Evolutionary conservation across 1,140 invertebrate species (phyloP), one percentile per base, ranked within the genome.

Genomic region (Aphelinus atriplicis): DNA sequence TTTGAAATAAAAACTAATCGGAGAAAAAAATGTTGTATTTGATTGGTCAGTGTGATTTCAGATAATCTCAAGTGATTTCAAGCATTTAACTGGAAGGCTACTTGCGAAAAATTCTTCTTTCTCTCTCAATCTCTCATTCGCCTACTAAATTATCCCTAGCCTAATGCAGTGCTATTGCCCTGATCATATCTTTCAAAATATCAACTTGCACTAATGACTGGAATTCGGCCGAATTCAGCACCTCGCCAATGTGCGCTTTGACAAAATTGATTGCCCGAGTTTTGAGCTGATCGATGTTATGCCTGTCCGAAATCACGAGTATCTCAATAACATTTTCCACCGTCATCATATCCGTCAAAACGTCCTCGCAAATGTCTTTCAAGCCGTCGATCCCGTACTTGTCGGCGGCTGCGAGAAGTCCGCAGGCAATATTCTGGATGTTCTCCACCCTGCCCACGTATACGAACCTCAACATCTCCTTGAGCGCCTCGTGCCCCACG

Each of bases 311-410:
- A 43, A 75, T 55, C 9, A 45, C 50, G 3, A 75, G 50, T 2
- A 51, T 48, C 3, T 60, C 50, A 7, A 48, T 6, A 1, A 55
- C 66, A n/a, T 75, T 75, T 9, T 68, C 48, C 1, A 61, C 42
- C 4, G 47, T 58, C 42, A 75, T 10, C 7, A 69, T 75, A 3
- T 67, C 56, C 7, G 43, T 45, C 10, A 75, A 47, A 51, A 42
- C 5, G 43, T 50, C n/a, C 10, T 69, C 73, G 58, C 73, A 75
- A 7, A 66, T 45, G 2, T 42, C 58, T 55, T 68, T 69, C 1
- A 75, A 45, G 7, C 42, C 50, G 1, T 53, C 47, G 51, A 75
- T 50, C n/a, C 61, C 56, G 26, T 75, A 75, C 47, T 75, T 75
- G 2, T 69, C 47, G 1, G 73, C 73, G 1, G 73, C 73, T 42